Base-by-base conservation (phyloP, 2,888 invertebrate species). In the Boloria selene region DNA sequence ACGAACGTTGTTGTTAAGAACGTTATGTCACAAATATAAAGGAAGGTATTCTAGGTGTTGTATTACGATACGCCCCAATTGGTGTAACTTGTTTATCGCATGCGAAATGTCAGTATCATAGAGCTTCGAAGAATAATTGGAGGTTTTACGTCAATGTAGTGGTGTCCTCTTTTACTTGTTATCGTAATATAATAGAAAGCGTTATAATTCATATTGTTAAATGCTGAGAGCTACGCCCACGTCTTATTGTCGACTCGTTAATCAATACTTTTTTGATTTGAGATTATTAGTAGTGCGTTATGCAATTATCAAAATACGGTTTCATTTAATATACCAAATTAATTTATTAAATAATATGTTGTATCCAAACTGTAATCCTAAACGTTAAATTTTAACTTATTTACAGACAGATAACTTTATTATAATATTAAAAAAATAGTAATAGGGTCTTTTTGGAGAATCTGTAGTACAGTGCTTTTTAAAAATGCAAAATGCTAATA, bases 81-180 rank as follows among this genome's bases (percentile, higher is more conserved):
- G 47, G 59, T 49, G 22, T 16, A 14, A 59, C 38, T 31, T 13
- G 47, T 47, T 51, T 17, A 44, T 64, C 64, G 64, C 58, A 53
- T 64, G 58, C 42, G 22, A 45, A 59, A 18, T 38, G 38, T 31
- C 58, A 51, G 58, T 64, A 58, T 47, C 31, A 58, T 38, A 31
- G 18, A 22, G 31, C 16, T n/a, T 31, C 17, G 52, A 47, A 52
- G 18, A 54, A 47, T 58, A 58, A 45, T 64, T 58, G 51, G 45
- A 31, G 58, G 13, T 58, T 64, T 52, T 52, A 52, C 44, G 58
- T 52, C 31, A 59, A 52, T 58, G 45, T n/a, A 64, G 50, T 52
- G 51, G 17, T 51, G 44, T 61, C 45, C 16, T 61, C 44, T 31
- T 59, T 59, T 59, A 47, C 31, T 49, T 31, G 47, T 49, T 59